These are phyloP conservation scores for Bimastos eiseni DNA, from an alignment of 2,888 invertebrate genomes.

Conservation along the genomic window DNA sequence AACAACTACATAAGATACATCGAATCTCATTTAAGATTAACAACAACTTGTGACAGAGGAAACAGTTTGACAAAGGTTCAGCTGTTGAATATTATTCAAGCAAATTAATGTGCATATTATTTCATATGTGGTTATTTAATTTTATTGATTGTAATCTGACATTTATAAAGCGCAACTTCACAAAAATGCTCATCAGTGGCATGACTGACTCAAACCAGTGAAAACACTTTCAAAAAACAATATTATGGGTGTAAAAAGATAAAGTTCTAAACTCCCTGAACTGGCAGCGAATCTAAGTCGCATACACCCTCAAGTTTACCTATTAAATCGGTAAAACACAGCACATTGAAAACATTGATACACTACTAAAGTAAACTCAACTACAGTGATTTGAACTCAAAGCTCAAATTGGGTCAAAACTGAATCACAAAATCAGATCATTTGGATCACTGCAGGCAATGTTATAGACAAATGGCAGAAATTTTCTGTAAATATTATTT, in stretches of 20 bases:
- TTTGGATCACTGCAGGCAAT: neutral
- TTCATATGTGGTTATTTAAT: neutral
- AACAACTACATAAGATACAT: neutral
- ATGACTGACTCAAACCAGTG: no score
- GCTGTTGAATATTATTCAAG: neutral
- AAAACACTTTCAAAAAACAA: neutral
- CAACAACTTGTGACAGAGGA: neutral
- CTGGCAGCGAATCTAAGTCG: neutral
- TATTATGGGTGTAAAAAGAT: neutral
- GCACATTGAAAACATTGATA: neutral
- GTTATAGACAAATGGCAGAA: neutral
- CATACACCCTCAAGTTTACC: neutral
- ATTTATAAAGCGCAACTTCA: no score
- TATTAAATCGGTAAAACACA: neutral
- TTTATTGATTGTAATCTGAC: neutral
- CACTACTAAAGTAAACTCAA: neutral
- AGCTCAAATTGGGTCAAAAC: neutral
- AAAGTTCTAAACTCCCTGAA: constrained; percentile 5
- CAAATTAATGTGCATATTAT: neutral
- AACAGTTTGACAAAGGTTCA: neutral
- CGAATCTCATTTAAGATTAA: neutral
- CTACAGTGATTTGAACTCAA: neutral
- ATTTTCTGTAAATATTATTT: no score
- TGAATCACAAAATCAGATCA: neutral
- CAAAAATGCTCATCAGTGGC: no score